Evolutionary conservation across 2,888 invertebrate species (phyloP), one percentile per base, ranked within the genome.

Genomic region (Molorchus minor): DNA sequence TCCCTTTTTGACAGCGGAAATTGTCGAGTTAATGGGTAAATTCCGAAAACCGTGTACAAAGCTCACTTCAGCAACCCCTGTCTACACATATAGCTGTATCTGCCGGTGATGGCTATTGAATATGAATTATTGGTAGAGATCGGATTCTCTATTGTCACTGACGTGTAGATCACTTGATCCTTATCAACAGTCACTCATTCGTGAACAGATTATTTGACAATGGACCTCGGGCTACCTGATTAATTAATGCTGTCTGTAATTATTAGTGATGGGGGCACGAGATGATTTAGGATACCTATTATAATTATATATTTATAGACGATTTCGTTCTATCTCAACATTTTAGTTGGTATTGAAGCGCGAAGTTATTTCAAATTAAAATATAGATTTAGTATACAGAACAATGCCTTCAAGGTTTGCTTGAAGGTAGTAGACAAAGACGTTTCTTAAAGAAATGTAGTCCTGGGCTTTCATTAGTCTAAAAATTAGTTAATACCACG

Each of bases 111-210:
- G 58, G 25, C 62, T 29, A 56, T 54, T 59, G 59, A 62, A 40
- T 43, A 35, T 56, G 54, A 59, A 58, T 62, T 59, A 62, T 51
- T 51, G 45, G 58, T 21, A 20, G 54, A 49, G 49, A 49, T 30
- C 53, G 38, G 49, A 53, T 60, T 55, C 54, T 55, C 58, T 30
- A 61, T 69, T 67, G 69, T 65, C 66, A 65, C 57, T 61, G 61
- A 64, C 62, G 58, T 65, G 67, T 62, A 64, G 63, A 67, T 65
- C 59, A 57, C 67, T 65, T 52, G 65, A 62, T 67, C 65, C 59
- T 65, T 65, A 67, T 69, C 67, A 62, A 59, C 64, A 59, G 55
- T 51, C 59, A 30, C 56, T 54, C 49, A 38, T 36, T 53, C 47
- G 56, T 49, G 52, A 61, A 64, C 52, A 41, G 58, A 58, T 61